Percentiles rank a stretch among this genome's conserved stretches.
phyloP scores from a whole-genome alignment of 2,797 vertebrate genomes.

The Apogon hyalosoma region DNA sequence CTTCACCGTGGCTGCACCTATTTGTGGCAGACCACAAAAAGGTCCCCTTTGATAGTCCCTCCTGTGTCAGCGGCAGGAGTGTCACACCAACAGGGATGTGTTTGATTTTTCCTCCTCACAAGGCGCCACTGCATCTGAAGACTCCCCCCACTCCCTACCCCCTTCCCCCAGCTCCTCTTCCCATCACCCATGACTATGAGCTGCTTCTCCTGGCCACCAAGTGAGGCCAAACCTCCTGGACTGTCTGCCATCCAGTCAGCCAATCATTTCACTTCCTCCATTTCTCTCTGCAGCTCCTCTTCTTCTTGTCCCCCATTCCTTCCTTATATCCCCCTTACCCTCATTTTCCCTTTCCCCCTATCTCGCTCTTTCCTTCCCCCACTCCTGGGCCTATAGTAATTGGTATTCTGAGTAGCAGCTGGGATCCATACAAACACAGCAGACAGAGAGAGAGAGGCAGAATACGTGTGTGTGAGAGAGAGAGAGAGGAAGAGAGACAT shows the following conservation, averaged over 20 bases:
- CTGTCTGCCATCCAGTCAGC: constrained; percentile 20
- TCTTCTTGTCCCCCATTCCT: constrained; percentile 20
- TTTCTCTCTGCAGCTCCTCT: constrained; percentile 14
- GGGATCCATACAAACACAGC: constrained; percentile 86
- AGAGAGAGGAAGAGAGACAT: constrained; percentile 61
- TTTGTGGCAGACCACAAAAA: constrained; percentile 73
- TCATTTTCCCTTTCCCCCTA: constrained; percentile 17
- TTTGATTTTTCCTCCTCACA: constrained; percentile 70
- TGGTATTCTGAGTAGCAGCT: constrained; percentile 89
- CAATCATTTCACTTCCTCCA: constrained; percentile 27
- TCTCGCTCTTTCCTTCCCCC: constrained; percentile 65
- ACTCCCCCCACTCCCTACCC: background rate
- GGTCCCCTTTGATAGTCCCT: constrained; percentile 74
- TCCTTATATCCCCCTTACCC: constrained; percentile 8
- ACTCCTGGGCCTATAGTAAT: constrained; percentile 83
- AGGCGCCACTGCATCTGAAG: constrained; percentile 50
- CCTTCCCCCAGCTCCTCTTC: background rate
- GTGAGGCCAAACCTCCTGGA: constrained; percentile 44
- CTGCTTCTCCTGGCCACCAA: constrained; percentile 51
- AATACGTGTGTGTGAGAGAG: constrained; percentile 26
- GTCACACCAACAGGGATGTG: constrained; percentile 67
- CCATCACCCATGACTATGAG: constrained; percentile 32
- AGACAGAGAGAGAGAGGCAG: constrained; percentile 74
- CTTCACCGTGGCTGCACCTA: constrained; percentile 50
- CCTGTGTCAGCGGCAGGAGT: constrained; percentile 65